Evolutionary conservation across 2,113 vertebrate species (phyloP).

Genomic region (Pica pica): DNA sequence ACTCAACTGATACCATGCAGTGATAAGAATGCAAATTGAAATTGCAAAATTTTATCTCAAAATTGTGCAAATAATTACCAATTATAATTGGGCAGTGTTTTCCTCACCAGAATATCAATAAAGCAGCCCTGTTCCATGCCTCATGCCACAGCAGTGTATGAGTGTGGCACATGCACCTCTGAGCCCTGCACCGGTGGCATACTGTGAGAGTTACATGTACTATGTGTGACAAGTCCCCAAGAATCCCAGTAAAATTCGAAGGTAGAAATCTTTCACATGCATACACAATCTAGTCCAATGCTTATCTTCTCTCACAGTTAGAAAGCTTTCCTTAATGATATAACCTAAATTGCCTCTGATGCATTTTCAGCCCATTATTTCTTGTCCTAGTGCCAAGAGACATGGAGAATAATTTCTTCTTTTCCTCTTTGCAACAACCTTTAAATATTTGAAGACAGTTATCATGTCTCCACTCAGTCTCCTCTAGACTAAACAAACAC

Average conservation of each 20-base stretch:
- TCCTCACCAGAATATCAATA: background rate
- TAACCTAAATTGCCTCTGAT: background rate
- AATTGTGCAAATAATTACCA: background rate
- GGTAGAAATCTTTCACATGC: background rate
- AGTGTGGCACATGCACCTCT: background rate
- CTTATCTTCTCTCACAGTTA: background rate
- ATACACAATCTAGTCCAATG: background rate
- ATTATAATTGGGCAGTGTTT: background rate
- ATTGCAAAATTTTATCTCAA: background rate
- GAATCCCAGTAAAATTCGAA: background rate
- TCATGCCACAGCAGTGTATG: background rate
- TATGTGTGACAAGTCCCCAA: background rate
- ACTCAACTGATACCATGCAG: background rate
- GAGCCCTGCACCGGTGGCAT: background rate
- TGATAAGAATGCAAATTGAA: background rate
- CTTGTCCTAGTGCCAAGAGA: conserved; percentile 35
- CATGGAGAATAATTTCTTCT: conserved; percentile 39
- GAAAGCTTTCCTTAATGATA: background rate
- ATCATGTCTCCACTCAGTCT: conserved; percentile 17
- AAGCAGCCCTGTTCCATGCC: background rate
- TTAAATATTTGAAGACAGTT: conserved; percentile 41
- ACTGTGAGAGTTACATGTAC: background rate
- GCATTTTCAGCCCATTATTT: background rate
- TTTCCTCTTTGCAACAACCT: conserved; percentile 48
- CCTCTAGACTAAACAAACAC: conserved; percentile 63